Evolutionary conservation across 2,888 invertebrate genomes (phyloP).

Genomic region (Drosophila paracracens): DNA sequence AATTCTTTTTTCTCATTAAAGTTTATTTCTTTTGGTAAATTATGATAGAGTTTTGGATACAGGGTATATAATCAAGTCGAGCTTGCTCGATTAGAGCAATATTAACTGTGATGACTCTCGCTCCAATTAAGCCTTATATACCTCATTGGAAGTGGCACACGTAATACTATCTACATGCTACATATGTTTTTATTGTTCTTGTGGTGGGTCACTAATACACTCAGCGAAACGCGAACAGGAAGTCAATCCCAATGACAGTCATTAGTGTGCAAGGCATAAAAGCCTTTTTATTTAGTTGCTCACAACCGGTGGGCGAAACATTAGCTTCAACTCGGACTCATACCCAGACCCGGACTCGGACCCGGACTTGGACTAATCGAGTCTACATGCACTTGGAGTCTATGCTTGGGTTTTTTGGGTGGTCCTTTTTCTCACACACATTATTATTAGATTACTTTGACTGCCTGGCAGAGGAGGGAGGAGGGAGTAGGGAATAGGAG

Average conservation of each 20-base stretch:
- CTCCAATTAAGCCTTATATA: not conserved
- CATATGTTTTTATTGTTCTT: constrained; percentile 24
- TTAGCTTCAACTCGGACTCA: constrained; percentile 14
- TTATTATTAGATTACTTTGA: constrained; percentile 66
- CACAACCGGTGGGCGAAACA: constrained; percentile 12
- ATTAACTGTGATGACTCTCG: not conserved
- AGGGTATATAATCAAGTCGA: not conserved
- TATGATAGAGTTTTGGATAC: not conserved
- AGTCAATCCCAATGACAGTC: constrained; percentile 60
- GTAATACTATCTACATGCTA: constrained; percentile 9
- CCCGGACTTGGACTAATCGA: not conserved
- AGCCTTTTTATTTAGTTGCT: constrained; percentile 20
- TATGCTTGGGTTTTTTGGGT: constrained; percentile 23
- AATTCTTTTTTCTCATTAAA: not conserved
- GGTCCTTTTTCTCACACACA: constrained; percentile 26
- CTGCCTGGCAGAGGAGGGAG: not conserved
- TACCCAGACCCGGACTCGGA: not conserved
- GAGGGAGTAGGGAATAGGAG: not conserved
- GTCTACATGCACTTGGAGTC: not conserved
- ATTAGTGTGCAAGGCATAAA: constrained; percentile 44
- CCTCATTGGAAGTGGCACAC: not conserved
- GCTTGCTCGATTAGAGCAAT: too few relatives aligned
- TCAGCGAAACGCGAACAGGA: constrained; percentile 38
- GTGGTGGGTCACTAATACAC: constrained; percentile 3
- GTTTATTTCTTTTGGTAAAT: not conserved